Base-by-base conservation (phyloP, 2,797 vertebrate species). In the Apogon talboti region DNA sequence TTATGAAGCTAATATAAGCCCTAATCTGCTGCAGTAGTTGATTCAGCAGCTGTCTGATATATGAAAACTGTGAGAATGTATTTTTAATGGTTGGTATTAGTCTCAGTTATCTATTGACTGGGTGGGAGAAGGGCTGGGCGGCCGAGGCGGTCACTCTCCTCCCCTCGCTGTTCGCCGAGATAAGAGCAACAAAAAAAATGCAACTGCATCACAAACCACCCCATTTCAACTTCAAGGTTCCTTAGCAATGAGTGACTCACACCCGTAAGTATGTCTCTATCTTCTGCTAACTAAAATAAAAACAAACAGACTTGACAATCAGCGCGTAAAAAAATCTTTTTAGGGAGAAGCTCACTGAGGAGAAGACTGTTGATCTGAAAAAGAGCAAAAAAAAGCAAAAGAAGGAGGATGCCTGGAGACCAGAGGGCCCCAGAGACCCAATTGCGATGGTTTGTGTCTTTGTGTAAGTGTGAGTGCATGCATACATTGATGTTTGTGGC, bases 361-460 rank as follows among this genome's bases (percentile, higher is more conserved):
- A 90, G 33, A 92, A 94, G 78, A 91, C 93, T 63, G 89, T 86
- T 0, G 89, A 90, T 78, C 84, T 83, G 54, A 96, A 94, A 91
- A 94, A 94, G 85, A 94, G 93, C 79, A 95, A 93, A 89, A 96
- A 96, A 90, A 95, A 95, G 56, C 95, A 93, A 64, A 90, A 92
- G 89, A 96, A 94, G 92, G 95, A 94, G 85, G 93, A 95, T 61
- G 71, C 91, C 87, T 90, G 94, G 86, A 78, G 91, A 94, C 66
- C 92, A 87, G 59, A 93, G 90, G 59, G 87, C 86, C 52, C 74
- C 81, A 84, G 89, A 92, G 95, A 96, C 71, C 94, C 93, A 54
- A 75, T 94, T 0, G 75, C 88, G 51, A 94, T 96, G 95, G 96
- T 97, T 57, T 18, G 88, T 81, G 40, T 71, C 13, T 59, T 46